Percentiles rank a stretch among this genome's conserved stretches.
These are phyloP conservation scores for Drosophila nannoptera DNA, from an alignment of 1,140 invertebrate species.

Conservation along the genomic window DNA sequence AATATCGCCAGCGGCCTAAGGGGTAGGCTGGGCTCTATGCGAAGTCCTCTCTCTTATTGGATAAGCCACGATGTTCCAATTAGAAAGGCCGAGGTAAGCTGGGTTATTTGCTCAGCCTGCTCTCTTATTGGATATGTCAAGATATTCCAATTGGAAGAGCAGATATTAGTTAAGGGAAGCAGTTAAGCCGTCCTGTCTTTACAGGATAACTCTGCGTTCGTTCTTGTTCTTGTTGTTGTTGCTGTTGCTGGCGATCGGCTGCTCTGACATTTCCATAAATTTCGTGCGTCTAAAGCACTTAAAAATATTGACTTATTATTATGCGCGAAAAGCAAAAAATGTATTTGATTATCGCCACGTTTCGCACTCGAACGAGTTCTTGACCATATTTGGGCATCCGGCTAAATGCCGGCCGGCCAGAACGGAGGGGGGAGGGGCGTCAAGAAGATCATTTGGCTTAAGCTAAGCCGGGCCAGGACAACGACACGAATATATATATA, in stretches of 20 bases:
- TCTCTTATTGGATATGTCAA: no score
- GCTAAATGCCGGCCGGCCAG: constrained; percentile 27
- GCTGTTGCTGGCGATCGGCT: no score
- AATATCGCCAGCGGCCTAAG: not conserved
- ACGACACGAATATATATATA: constrained; percentile 46
- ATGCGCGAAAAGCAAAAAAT: constrained; percentile 26
- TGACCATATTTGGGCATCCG: constrained; percentile 52
- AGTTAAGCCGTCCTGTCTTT: not conserved
- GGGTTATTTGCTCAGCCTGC: no score
- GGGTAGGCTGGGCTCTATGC: not conserved
- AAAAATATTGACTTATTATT: constrained; percentile 60
- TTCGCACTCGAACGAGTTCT: constrained; percentile 39
- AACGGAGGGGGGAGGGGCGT: not conserved
- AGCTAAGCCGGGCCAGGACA: constrained; percentile 44
- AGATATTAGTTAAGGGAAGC: no score
- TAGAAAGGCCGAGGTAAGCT: no score
- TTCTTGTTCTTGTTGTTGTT: constrained; percentile 14
- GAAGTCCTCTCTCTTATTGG: not conserved
- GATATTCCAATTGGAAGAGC: no score
- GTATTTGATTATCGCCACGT: constrained; percentile 34
- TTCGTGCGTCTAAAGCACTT: constrained; percentile 24
- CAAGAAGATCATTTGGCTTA: constrained; percentile 25
- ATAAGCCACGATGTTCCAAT: no score
- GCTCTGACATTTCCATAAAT: constrained; percentile 35
- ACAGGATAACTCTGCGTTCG: no score